A percentile compares a stretch with the other conserved stretches of the same genome.
These are phyloP conservation scores for Epirrita christyi DNA, from an alignment of 2,888 invertebrate species.

Conservation along the genomic window DNA sequence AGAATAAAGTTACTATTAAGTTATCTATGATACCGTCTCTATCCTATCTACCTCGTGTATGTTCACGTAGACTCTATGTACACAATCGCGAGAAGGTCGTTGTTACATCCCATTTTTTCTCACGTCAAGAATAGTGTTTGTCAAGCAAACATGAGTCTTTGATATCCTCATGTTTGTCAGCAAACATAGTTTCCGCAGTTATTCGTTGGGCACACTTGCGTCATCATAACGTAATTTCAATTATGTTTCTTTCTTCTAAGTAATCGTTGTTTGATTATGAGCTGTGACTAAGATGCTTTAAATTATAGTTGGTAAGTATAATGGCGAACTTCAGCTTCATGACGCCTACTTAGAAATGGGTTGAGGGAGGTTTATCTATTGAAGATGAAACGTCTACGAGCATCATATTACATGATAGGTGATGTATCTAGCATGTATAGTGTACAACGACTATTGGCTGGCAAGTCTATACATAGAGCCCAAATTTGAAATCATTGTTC, in stretches of 20 bases:
- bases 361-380: no score
- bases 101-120: slow-evolving; percentile 48
- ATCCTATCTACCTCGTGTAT: background rate
- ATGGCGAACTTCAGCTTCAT: no score
- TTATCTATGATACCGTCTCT: background rate
- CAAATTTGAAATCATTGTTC: no score
- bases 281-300: background rate
- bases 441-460: no score
- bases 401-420: no score
- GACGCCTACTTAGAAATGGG: no score
- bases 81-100: slow-evolving; percentile 22
- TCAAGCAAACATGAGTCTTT: slow-evolving; percentile 56
- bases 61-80: background rate
- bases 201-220: slow-evolving; percentile 25
- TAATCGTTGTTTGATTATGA: slow-evolving; percentile 8
- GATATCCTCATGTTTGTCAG: slow-evolving; percentile 58
- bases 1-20: background rate
- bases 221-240: slow-evolving; percentile 28
- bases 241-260: slow-evolving; percentile 17
- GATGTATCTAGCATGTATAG: no score
- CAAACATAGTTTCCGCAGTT: slow-evolving; percentile 54
- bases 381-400: no score
- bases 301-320: no score
- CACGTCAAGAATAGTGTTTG: slow-evolving; percentile 57
- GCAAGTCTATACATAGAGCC: no score